Evolutionary conservation across 2,113 vertebrate genomes (phyloP).

Genomic region (Isurus oxyrinchus): DNA sequence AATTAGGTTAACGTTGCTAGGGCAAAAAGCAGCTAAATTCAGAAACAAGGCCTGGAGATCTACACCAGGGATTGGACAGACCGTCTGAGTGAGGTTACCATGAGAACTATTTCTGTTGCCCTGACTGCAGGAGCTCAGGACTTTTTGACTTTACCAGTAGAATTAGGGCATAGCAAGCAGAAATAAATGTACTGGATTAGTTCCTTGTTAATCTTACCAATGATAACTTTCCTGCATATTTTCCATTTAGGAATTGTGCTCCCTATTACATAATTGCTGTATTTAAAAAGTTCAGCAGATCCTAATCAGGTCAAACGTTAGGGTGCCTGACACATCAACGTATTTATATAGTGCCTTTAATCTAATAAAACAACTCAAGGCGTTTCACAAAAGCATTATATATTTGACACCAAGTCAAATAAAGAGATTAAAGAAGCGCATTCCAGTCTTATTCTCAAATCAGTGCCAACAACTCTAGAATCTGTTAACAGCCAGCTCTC

Average conservation of each 20-base stretch:
- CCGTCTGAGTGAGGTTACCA: not conserved
- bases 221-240: not conserved
- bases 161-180: not conserved
- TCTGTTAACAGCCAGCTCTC: not conserved
- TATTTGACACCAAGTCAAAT: not conserved
- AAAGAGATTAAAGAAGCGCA: not conserved
- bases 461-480: not conserved
- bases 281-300: not conserved
- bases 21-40: conserved; percentile 10
- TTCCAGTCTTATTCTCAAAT: not conserved
- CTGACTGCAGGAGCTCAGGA: not conserved
- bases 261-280: not conserved
- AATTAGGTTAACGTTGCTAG: conserved; percentile 33
- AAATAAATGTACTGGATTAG: not conserved
- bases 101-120: not conserved
- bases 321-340: not conserved
- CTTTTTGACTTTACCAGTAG: not conserved
- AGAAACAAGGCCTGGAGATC: not conserved
- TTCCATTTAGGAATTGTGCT: not conserved
- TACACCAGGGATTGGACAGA: conserved; percentile 2
- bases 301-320: not conserved
- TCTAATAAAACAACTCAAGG: not conserved
- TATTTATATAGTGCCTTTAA: not conserved
- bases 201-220: not conserved
- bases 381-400: not conserved